These are phyloP conservation scores for Lytechinus variegatus DNA, from an alignment of 35 echinoderm and acorn worm species.

Conservation along the genomic window DNA sequence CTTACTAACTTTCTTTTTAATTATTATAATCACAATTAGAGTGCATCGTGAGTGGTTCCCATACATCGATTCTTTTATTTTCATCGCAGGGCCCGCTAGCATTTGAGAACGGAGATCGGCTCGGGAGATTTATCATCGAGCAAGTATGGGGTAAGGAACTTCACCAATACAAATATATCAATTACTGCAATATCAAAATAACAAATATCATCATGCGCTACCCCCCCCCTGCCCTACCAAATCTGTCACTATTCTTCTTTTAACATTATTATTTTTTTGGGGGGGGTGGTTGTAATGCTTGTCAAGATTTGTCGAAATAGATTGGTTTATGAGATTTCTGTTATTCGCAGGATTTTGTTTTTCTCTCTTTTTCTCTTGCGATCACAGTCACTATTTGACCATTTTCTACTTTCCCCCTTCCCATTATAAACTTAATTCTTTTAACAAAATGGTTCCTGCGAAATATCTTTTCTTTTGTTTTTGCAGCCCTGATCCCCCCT, in stretches of 20 bases:
- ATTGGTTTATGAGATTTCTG: not conserved
- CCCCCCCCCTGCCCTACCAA: too few species aligned
- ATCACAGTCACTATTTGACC: not conserved
- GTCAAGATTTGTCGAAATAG: too few species aligned
- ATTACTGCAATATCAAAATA: too few species aligned
- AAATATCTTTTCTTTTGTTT: not conserved
- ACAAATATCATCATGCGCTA: too few species aligned
- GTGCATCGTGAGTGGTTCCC: too few species aligned
- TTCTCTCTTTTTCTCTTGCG: not conserved
- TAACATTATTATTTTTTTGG: too few species aligned
- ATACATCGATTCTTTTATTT: too few species aligned
- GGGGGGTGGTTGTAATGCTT: too few species aligned
- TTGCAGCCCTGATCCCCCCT: not conserved
- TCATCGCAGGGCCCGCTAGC: not conserved
- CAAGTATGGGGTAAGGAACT: conserved; percentile 39
- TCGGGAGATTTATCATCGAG: not conserved
- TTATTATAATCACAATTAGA: too few species aligned
- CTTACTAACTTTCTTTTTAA: too few species aligned
- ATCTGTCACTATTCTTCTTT: too few species aligned
- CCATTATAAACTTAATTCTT: not conserved
- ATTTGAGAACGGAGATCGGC: conserved; percentile 12
- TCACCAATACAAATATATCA: too few species aligned
- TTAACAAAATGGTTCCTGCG: not conserved
- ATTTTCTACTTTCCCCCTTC: not conserved
- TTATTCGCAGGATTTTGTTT: not conserved